Conservation (phyloP, 2,113 vertebrate species). For the Sylvia atricapilla region DNA sequence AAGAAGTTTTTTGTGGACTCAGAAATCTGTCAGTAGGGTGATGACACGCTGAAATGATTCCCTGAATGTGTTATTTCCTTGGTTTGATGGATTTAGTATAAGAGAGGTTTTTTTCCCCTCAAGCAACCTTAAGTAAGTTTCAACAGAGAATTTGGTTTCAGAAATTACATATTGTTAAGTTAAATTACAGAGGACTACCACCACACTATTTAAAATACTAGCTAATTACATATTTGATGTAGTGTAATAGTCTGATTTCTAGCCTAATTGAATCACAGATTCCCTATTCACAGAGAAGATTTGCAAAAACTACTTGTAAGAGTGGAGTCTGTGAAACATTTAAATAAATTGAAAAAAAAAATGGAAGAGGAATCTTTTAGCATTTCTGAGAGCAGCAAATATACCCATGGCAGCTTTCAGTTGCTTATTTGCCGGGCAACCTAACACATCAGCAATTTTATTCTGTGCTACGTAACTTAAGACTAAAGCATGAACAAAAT, state of each 20-base stretch:
- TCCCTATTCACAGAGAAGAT: not conserved
- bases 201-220: not conserved
- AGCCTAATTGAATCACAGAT: not conserved
- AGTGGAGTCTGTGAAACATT: not conserved
- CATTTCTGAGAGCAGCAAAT: not conserved
- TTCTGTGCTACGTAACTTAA: not conserved
- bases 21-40: not conserved
- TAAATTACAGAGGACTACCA: not conserved
- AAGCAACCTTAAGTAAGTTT: conserved; percentile 4
- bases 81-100: not conserved
- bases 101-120: not conserved
- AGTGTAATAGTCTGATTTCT: not conserved
- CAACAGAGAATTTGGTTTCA: not conserved
- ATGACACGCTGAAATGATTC: not conserved
- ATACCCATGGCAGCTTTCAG: not conserved
- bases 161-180: not conserved
- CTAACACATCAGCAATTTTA: not conserved
- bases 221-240: not conserved
- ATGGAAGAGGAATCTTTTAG: not conserved
- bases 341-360: not conserved
- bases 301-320: not conserved
- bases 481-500: not conserved
- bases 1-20: not conserved
- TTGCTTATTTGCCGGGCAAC: not conserved
- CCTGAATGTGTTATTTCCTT: not conserved